These are phyloP conservation scores for Coleophora deauratella DNA, from an alignment of 2,888 invertebrate species.

Conservation along the genomic window DNA sequence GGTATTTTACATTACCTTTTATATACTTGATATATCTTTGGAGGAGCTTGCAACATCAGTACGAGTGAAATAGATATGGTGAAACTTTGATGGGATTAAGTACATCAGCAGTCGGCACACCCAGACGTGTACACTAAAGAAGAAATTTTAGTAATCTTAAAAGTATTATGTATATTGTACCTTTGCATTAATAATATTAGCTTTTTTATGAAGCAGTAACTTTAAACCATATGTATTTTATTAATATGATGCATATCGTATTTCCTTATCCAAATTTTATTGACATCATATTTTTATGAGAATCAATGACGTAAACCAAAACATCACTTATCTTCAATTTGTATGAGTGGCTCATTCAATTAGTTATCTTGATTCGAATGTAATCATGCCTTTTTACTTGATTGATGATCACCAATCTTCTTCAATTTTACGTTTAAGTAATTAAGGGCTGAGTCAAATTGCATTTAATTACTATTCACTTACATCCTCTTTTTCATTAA, in stretches of 20 bases:
- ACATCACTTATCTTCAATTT: slow-evolving; percentile 59
- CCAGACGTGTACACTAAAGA: too few relatives aligned
- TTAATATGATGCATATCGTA: too few relatives aligned
- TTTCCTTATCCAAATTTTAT: neutral
- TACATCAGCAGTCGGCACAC: too few relatives aligned
- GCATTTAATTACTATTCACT: slow-evolving; percentile 16
- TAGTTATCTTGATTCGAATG: slow-evolving; percentile 62
- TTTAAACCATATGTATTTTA: too few relatives aligned
- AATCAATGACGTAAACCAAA: slow-evolving; percentile 27
- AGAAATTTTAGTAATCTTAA: too few relatives aligned
- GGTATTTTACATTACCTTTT: slow-evolving; percentile 1
- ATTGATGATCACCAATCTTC: slow-evolving; percentile 57
- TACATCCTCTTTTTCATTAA: slow-evolving; percentile 24
- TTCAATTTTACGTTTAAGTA: slow-evolving; percentile 51
- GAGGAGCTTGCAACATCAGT: too few relatives aligned
- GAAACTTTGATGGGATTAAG: too few relatives aligned
- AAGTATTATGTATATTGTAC: too few relatives aligned
- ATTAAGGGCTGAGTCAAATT: slow-evolving; percentile 41
- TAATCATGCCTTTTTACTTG: slow-evolving; percentile 64
- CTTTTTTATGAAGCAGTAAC: too few relatives aligned
- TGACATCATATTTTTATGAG: slow-evolving; percentile 1
- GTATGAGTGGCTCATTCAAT: slow-evolving; percentile 63
- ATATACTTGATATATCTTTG: too few relatives aligned
- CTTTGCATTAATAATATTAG: too few relatives aligned
- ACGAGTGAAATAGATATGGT: too few relatives aligned